Percentiles rank a stretch among this genome's conserved stretches.
These are phyloP conservation scores for Gorsachius goisagi DNA, from an alignment of 2,113 vertebrate species.

Conservation along the genomic window DNA sequence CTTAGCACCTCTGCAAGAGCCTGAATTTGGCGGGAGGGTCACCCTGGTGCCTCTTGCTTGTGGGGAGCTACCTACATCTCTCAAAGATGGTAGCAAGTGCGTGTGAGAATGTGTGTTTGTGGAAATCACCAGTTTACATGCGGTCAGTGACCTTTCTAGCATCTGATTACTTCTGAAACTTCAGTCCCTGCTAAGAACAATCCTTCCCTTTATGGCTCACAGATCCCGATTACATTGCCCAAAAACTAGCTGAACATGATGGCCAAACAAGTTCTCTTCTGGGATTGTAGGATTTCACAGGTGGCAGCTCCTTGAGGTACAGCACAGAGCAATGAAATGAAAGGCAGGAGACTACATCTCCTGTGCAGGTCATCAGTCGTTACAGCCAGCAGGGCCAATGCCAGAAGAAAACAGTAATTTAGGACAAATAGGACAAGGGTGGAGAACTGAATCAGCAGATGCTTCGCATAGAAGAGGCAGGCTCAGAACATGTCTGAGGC, in stretches of 20 bases:
- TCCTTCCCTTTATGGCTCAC: background rate
- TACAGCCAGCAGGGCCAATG: background rate
- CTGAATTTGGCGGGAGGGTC: background rate
- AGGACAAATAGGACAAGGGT: background rate
- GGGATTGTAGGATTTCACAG: background rate
- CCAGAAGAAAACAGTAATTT: background rate
- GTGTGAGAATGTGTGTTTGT: background rate
- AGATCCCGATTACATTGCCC: fast-evolving
- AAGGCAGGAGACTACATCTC: background rate
- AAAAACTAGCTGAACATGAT: background rate
- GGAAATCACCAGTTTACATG: background rate
- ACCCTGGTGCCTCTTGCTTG: background rate
- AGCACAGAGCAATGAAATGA: background rate
- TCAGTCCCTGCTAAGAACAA: background rate
- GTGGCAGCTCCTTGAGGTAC: background rate
- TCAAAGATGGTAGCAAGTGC: background rate
- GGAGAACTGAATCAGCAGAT: background rate
- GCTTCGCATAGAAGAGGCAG: background rate
- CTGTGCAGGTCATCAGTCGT: background rate
- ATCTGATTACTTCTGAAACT: background rate
- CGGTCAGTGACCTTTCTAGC: fast-evolving
- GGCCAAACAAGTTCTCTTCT: background rate
- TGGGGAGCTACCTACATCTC: background rate
- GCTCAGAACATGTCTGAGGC: background rate
- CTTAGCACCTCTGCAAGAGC: background rate